Evolutionary conservation across 2,797 vertebrate genomes (phyloP).

Genomic region (Sebastes variabilis): DNA sequence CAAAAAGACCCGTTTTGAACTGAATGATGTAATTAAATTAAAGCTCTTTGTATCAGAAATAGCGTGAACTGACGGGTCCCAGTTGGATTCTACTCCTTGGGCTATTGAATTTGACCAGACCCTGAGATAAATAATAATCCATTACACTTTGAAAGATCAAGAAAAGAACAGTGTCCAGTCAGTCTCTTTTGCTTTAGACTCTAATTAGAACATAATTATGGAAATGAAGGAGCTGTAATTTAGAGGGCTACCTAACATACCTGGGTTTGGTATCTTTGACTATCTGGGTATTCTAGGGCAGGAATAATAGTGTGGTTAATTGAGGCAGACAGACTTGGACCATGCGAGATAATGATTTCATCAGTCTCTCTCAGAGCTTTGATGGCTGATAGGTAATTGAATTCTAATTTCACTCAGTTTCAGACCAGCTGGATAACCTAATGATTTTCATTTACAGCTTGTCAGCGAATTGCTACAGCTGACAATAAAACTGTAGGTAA

Average conservation of each 20-base stretch:
- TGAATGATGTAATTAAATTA: conserved; percentile 12
- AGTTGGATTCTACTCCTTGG: conserved; percentile 2
- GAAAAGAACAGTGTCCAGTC: conserved; percentile 18
- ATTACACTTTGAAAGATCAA: conserved; percentile 47
- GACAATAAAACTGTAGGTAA: conserved; percentile 12
- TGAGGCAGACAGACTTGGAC: conserved; percentile 43
- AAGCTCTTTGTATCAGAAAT: conserved; percentile 19
- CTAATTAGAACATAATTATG: conserved; percentile 54
- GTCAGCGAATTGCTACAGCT: conserved; percentile 8
- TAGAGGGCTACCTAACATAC: conserved; percentile 25
- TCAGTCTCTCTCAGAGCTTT: conserved; percentile 29
- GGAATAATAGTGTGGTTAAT: conserved; percentile 44
- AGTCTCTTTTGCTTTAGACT: conserved; percentile 7
- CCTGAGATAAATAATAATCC: conserved; percentile 51
- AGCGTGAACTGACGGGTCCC: background rate
- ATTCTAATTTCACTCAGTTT: conserved; percentile 37
- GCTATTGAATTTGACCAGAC: conserved; percentile 34
- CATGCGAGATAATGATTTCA: conserved; percentile 37
- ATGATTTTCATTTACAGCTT: conserved; percentile 26
- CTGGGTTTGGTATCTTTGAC: conserved; percentile 5
- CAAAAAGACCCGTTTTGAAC: background rate
- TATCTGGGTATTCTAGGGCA: conserved; percentile 11
- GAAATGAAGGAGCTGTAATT: conserved; percentile 38
- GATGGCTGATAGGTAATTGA: conserved; percentile 35
- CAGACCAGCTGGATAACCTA: conserved; percentile 16